These are phyloP conservation scores for Oryzias curvinotus DNA, from an alignment of 2,113 vertebrate species.

Conservation along the genomic window DNA sequence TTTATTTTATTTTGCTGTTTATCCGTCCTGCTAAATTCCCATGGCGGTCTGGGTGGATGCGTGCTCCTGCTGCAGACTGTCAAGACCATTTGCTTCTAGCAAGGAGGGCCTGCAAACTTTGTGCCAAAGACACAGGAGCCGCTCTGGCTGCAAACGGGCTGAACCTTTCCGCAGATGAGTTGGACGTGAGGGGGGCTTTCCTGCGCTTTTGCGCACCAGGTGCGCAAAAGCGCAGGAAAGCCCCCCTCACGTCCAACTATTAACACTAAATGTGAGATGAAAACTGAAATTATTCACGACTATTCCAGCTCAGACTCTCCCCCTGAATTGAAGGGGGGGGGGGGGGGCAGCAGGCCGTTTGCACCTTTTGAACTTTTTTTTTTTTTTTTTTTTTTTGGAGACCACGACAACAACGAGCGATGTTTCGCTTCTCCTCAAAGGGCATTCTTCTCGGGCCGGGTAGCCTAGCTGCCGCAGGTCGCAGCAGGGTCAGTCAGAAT, in stretches of 20 bases:
- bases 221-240: conserved; percentile 9
- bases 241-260: conserved; percentile 46
- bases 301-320: conserved; percentile 16
- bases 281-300: conserved; percentile 65
- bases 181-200: conserved; percentile 29
- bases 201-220: conserved; percentile 11
- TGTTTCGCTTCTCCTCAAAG: conserved; percentile 53
- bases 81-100: conserved; percentile 29
- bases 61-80: conserved; percentile 36
- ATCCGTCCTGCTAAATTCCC: conserved; percentile 36
- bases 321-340: conserved; percentile 31
- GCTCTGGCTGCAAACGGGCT: conserved; percentile 21
- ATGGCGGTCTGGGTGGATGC: conserved; percentile 27
- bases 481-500: conserved; percentile 65
- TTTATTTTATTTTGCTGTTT: conserved; percentile 32
- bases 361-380: conserved; percentile 54
- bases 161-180: conserved; percentile 17
- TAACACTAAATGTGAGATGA: conserved; percentile 40
- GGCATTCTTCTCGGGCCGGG: conserved; percentile 69
- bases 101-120: no score
- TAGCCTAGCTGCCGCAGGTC: conserved; percentile 73
- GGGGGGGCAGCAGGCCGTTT: conserved; percentile 55
- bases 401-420: conserved; percentile 54
- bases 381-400: conserved; percentile 44
- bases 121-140: no score